phyloP scores from a whole-genome alignment of 1,140 invertebrate genomes.

The Kradibia gibbosae region DNA sequence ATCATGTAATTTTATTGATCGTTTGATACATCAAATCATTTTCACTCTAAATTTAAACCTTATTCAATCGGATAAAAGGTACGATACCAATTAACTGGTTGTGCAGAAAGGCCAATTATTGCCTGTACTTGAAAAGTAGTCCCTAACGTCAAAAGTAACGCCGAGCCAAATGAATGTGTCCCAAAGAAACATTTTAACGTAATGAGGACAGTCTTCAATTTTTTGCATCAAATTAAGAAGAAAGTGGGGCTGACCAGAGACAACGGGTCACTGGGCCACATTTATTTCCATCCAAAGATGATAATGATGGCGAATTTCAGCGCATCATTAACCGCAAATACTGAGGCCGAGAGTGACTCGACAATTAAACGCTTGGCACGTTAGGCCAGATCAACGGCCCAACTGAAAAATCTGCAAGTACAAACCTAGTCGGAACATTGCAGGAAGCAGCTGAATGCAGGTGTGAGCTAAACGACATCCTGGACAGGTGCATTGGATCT shows the following conservation, averaged over 20 bases:
- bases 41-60: not conserved
- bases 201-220: not conserved
- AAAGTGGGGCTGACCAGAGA: not conserved
- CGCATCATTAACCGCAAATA: not conserved
- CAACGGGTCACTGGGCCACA: not conserved
- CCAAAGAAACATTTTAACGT: not conserved
- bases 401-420: not conserved
- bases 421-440: not conserved
- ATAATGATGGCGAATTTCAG: not conserved
- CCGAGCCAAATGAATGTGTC: not conserved
- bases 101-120: not conserved
- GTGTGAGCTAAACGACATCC: not conserved
- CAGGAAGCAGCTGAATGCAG: not conserved
- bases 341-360: no score
- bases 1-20: not conserved
- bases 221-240: not conserved
- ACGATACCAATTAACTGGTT: not conserved
- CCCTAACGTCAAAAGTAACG: not conserved
- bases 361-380: constrained; percentile 14
- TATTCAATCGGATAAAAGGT: not conserved
- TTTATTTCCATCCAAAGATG: constrained; percentile 8
- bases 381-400: not conserved
- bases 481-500: not conserved
- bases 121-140: not conserved
- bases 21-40: not conserved